A percentile compares a stretch with the other conserved stretches of the same genome.
These are phyloP conservation scores for Tenthredo amoena DNA, from an alignment of 2,888 invertebrate species.

Conservation along the genomic window DNA sequence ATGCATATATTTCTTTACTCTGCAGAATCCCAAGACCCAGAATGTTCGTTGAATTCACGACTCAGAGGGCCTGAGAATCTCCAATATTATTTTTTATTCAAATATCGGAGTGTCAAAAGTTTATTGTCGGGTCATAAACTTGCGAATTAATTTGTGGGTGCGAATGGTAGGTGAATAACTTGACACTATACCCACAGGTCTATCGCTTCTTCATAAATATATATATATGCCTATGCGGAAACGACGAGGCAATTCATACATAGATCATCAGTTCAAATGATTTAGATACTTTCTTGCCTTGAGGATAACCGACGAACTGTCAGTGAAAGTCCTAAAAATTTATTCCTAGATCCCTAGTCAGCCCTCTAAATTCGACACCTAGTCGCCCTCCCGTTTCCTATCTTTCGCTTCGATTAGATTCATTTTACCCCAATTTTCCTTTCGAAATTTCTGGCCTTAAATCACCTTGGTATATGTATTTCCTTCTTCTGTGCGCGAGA, in stretches of 20 bases:
- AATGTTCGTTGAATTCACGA: background rate
- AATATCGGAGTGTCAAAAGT: background rate
- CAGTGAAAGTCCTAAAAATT: conserved; percentile 33
- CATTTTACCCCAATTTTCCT: background rate
- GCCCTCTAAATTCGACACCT: background rate
- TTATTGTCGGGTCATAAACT: background rate
- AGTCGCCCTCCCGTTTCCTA: background rate
- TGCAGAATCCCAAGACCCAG: background rate
- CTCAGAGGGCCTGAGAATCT: background rate
- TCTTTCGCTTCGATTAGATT: background rate
- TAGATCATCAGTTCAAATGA: conserved; percentile 35
- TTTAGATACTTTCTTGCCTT: conserved; percentile 44
- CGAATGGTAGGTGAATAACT: background rate
- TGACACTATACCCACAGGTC: background rate
- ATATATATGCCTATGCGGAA: background rate
- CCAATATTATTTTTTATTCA: background rate
- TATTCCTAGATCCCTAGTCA: background rate
- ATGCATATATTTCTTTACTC: background rate
- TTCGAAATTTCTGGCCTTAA: background rate
- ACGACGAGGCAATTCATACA: conserved; percentile 8
- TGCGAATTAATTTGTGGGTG: background rate
- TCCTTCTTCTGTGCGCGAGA: background rate
- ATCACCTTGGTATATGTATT: background rate
- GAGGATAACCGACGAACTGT: conserved; percentile 23
- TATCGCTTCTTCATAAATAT: background rate